Evolutionary conservation across 2,797 vertebrate species (phyloP), one percentile per base, ranked within the genome.

Genomic region (Sylvilagus floridanus): DNA sequence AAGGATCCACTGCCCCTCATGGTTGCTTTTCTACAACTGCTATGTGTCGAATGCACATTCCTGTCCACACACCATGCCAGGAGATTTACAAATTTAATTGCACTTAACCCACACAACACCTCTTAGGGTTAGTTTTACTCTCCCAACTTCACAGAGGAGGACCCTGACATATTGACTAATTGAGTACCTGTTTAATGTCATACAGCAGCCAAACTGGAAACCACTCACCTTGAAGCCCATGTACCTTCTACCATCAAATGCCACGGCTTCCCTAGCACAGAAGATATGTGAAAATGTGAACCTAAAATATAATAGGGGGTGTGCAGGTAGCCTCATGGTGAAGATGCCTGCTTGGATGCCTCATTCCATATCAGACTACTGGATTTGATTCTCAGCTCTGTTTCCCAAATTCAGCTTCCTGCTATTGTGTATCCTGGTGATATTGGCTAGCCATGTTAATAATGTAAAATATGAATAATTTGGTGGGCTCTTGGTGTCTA

Each of bases 1-100:
- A 26, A 68, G 22, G 3, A 9, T 0, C 6, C 10, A 22, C 30
- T 0, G 0, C 86, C 81, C 32, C 13, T 10, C 5, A 17, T n/a
- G 24, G 21, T 68, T 22, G 30, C 7, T 63, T 35, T 47, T 9
- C 26, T 22, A 17, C 54, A 37, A 37, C n/a, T 32, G 16, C 22
- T 9, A 1, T 3, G n/a, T n/a, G 7, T 32, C 21, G 8, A 57
- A 32, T 69, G 21, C 4, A 69, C 22, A 4, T 12, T 21, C 3
- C 17, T 26, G 19, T 26, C 19, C 12, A 35, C 4, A 24, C 22
- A 9, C 28, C 8, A 32, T 54, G n/a, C 22, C 16, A 1, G 66
- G 50, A 81, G 13, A 17, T 68, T 16, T 9, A 21, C 17, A 26
- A 37, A 52, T 52, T 54, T 75, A 83, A 75, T 52, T 66, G 21